A percentile compares a stretch with the other conserved stretches of the same genome.
Evolutionary conservation across 2,888 invertebrate genomes (phyloP).

Genomic region (Sminthurinus aureus): DNA sequence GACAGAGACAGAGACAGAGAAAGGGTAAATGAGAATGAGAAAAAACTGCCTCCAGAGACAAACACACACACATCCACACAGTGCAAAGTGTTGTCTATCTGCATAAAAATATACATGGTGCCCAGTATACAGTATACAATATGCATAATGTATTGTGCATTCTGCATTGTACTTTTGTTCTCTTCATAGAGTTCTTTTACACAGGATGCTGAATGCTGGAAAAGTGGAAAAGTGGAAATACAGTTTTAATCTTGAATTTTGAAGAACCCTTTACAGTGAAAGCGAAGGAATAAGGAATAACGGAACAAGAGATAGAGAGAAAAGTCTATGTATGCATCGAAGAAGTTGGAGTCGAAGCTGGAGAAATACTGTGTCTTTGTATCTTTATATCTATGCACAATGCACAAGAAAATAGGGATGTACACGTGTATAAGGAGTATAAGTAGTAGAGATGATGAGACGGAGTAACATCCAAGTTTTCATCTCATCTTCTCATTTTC

Average conservation of each 20-base stretch:
- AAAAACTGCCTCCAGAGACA: conserved; percentile 1
- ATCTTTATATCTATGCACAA: too few species aligned
- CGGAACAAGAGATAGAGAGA: conserved; percentile 17
- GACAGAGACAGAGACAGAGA: conserved; percentile 14
- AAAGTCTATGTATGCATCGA: too few species aligned
- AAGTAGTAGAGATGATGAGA: conserved; percentile 13
- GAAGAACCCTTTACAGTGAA: conserved; percentile 35
- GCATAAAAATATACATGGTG: neutral
- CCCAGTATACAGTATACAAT: too few species aligned
- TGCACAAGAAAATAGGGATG: neutral
- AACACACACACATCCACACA: neutral
- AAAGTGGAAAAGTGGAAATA: conserved; percentile 23
- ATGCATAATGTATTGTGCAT: too few species aligned
- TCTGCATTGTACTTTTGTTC: too few species aligned
- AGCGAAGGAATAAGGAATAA: too few species aligned
- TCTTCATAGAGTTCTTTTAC: too few species aligned
- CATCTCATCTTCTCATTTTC: too few species aligned
- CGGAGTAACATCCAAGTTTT: conserved; percentile 15
- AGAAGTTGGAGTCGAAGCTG: too few species aligned
- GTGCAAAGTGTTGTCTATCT: neutral
- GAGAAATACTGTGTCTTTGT: too few species aligned
- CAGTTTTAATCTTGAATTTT: conserved; percentile 26
- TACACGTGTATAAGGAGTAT: neutral
- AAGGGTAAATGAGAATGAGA: conserved; percentile 6
- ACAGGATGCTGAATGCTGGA: too few species aligned